Conservation (phyloP, 1,140 invertebrate genomes). For the Lepidurus couesii region DNA sequence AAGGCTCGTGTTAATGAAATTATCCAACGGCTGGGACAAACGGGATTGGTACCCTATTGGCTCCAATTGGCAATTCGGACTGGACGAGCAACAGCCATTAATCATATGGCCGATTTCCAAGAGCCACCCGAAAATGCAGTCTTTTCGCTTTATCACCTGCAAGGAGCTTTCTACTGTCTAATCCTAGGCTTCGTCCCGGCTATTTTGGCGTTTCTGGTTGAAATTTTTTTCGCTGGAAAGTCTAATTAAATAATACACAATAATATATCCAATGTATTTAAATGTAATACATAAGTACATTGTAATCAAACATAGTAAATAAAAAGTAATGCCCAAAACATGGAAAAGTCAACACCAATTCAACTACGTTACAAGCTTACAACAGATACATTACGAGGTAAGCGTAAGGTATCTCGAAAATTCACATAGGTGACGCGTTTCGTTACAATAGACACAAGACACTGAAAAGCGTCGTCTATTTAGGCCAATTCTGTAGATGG, state of each 20-base stretch:
- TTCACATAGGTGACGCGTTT: too few relatives aligned
- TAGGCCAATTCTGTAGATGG: too few relatives aligned
- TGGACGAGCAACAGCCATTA: not conserved
- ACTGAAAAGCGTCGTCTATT: too few relatives aligned
- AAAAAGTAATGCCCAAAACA: too few relatives aligned
- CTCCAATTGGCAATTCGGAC: not conserved
- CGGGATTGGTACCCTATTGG: not conserved
- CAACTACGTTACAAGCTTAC: too few relatives aligned
- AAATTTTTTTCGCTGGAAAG: not conserved
- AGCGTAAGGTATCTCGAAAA: too few relatives aligned
- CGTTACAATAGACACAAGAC: too few relatives aligned
- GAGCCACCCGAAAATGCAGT: not conserved
- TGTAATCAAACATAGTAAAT: too few relatives aligned
- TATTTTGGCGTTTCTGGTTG: not conserved
- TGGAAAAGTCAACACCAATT: too few relatives aligned
- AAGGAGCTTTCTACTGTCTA: not conserved
- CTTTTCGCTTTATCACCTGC: not conserved
- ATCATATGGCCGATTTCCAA: not conserved
- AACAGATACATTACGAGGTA: too few relatives aligned
- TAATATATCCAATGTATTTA: too few relatives aligned
- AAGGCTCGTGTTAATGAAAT: not conserved
- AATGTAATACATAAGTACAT: too few relatives aligned
- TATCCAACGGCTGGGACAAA: not conserved
- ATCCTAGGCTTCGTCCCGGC: not conserved
- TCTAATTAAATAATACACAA: not conserved